A percentile compares a stretch with the other conserved stretches of the same genome.
phyloP scores from a whole-genome alignment of 2,888 invertebrate species.

The Drosophila antonietae region DNA sequence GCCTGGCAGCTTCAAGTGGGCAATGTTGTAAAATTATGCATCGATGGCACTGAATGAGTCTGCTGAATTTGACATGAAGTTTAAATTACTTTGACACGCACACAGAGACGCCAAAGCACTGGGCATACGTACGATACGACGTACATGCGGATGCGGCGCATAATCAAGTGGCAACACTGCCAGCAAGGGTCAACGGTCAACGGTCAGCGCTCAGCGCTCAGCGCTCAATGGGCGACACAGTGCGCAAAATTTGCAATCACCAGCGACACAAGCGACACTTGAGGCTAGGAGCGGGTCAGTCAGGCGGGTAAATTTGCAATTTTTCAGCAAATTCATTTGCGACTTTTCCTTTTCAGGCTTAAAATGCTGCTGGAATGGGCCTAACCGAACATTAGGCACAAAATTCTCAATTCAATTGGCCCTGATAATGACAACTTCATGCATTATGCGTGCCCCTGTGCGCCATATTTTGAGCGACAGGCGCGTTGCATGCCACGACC shows the following conservation, averaged over 20 bases:
- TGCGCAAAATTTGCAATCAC: slow-evolving; percentile 66
- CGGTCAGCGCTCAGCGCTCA: slow-evolving; percentile 37
- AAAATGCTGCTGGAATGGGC: not conserved
- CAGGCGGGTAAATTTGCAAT: slow-evolving; percentile 48
- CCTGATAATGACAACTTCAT: slow-evolving; percentile 80
- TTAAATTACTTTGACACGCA: slow-evolving; percentile 76
- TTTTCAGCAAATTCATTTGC: slow-evolving; percentile 69
- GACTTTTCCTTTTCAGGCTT: slow-evolving; percentile 27
- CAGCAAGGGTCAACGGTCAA: slow-evolving; percentile 52
- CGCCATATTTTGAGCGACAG: slow-evolving; percentile 42
- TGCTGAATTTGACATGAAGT: slow-evolving; percentile 83
- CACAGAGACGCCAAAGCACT: slow-evolving; percentile 15
- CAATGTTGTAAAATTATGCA: slow-evolving; percentile 75
- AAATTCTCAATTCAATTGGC: slow-evolving; percentile 81
- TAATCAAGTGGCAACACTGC: slow-evolving; percentile 73
- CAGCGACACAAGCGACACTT: slow-evolving; percentile 49
- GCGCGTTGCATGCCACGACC: slow-evolving; percentile 15
- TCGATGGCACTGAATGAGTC: slow-evolving; percentile 77
- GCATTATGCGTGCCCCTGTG: slow-evolving; percentile 69
- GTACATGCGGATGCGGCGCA: slow-evolving; percentile 37
- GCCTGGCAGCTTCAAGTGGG: slow-evolving; percentile 64
- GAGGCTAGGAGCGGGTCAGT: slow-evolving; percentile 20
- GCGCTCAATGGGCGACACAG: slow-evolving; percentile 44
- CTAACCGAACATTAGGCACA: slow-evolving; percentile 67
- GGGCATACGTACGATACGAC: not conserved